Evolutionary conservation across 2,797 vertebrate genomes (phyloP), one percentile per base, ranked within the genome.

Genomic region (Monodelphis domestica): DNA sequence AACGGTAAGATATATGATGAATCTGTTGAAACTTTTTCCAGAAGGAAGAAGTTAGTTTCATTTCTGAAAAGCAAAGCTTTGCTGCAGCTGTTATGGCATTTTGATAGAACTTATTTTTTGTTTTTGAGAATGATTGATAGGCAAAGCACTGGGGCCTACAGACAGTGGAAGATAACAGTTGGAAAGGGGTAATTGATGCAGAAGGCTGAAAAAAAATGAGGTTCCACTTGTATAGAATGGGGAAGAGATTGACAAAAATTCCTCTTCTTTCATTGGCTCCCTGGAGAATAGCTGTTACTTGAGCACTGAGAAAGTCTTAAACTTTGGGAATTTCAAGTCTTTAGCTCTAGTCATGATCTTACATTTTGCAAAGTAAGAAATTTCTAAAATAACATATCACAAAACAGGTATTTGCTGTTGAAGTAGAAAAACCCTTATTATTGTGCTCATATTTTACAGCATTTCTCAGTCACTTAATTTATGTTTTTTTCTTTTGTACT

Each of bases 21-120:
- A 87, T 59, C 29, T 53, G 45, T 52, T 91, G 56, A 95, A 59
- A 50, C n/a, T 30, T 90, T 92, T 95, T 94, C 51, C 12, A 56
- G 92, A 87, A 14, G 45, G 29, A 90, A 2, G 0, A 12, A 1
- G 1, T 33, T 54, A 59, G 12, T 56, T 93, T 91, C 12, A 87
- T 94, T 89, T 7, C 33, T 54, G 15, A 12, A 30, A 92, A 87
- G 51, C 38, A 78, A 78, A 26, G 7, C 63, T 70, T 70, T 70
- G 63, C n/a, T 70, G 14, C 38, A 38, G 38, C 15, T 38, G 63
- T n/a, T 2, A 24, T 70, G n/a, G n/a, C 63, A 78, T 78, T 45
- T 78, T 78, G 38, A 78, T 24, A 21, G 38, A 45, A 78, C 21
- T 78, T 26, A 21, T 70, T 78, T 78, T 78, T 78, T 38, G 26